phyloP scores from a whole-genome alignment of 2,888 invertebrate species.

The Apotomis turbidana region DNA sequence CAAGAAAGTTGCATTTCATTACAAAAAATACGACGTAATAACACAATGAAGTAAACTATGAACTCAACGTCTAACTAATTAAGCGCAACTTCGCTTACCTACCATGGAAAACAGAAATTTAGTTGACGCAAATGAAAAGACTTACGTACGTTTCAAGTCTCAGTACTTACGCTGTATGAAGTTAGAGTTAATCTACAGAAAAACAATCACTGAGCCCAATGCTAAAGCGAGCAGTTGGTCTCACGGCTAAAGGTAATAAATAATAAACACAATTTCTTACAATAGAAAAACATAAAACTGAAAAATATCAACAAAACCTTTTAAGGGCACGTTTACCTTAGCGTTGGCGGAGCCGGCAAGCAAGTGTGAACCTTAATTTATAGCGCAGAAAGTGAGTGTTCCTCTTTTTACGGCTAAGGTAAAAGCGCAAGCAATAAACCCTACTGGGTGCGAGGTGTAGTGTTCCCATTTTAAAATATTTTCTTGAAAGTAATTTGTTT shows the following conservation, averaged over 20 bases:
- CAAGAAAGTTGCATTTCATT: slow-evolving; percentile 22
- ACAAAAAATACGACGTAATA: not conserved
- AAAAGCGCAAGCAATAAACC: slow-evolving; percentile 35
- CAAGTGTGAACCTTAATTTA: not conserved
- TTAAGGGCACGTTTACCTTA: slow-evolving; percentile 38
- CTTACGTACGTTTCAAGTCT: slow-evolving; percentile 4
- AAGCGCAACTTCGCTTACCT: slow-evolving; percentile 19
- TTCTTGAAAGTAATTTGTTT: slow-evolving; percentile 42
- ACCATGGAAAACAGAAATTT: slow-evolving; percentile 9
- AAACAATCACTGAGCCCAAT: slow-evolving; percentile 19
- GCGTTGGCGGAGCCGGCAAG: not conserved
- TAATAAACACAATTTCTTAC: slow-evolving; percentile 43
- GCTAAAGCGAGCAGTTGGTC: slow-evolving; percentile 29
- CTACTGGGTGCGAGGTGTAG: slow-evolving; percentile 37
- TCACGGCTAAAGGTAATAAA: slow-evolving; percentile 38
- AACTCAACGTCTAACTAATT: slow-evolving; percentile 5
- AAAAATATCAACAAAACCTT: slow-evolving; percentile 41
- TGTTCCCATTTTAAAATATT: slow-evolving; percentile 39
- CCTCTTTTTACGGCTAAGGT: not conserved
- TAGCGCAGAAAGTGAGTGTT: not conserved
- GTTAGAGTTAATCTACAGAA: slow-evolving; percentile 21
- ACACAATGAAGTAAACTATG: not conserved
- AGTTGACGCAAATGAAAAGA: slow-evolving; percentile 11
- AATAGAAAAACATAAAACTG: slow-evolving; percentile 43
- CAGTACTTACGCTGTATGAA: slow-evolving; percentile 21